Percentiles rank a stretch among this genome's conserved stretches.
Conservation (phyloP, 1,140 invertebrate species). For the Coenobita brevimanus region DNA sequence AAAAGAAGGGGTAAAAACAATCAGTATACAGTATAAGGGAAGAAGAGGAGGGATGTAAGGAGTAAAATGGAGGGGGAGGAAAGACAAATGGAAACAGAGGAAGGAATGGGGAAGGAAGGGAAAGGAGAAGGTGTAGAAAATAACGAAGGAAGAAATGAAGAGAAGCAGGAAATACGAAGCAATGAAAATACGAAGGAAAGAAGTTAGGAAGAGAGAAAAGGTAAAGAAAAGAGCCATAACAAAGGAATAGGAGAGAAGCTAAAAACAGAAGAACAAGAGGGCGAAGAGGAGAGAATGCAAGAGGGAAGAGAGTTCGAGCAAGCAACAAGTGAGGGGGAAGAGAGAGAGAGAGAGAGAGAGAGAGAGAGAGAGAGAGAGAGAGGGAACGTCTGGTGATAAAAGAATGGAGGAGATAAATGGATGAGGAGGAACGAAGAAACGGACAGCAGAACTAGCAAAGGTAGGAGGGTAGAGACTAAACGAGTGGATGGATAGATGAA, state of each 20-base stretch:
- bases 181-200: too few species aligned
- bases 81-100: too few species aligned
- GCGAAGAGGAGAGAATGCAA: not conserved
- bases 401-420: not conserved
- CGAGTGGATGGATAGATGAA: not conserved
- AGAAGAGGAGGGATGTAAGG: too few species aligned
- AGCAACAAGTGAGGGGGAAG: too few species aligned
- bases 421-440: not conserved
- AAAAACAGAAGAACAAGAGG: not conserved
- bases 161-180: not conserved
- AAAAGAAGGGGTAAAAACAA: too few species aligned
- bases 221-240: not conserved
- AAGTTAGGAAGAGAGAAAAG: too few species aligned
- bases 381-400: not conserved
- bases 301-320: not conserved
- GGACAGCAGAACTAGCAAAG: too few species aligned
- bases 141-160: not conserved
- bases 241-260: not conserved
- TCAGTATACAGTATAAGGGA: too few species aligned
- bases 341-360: not conserved
- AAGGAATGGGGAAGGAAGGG: too few species aligned
- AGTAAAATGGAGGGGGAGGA: too few species aligned
- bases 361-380: not conserved
- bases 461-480: not conserved
- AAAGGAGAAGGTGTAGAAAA: too few species aligned